Base-by-base conservation (phyloP, 1,140 invertebrate species). In the Luehdorfia chinensis region DNA sequence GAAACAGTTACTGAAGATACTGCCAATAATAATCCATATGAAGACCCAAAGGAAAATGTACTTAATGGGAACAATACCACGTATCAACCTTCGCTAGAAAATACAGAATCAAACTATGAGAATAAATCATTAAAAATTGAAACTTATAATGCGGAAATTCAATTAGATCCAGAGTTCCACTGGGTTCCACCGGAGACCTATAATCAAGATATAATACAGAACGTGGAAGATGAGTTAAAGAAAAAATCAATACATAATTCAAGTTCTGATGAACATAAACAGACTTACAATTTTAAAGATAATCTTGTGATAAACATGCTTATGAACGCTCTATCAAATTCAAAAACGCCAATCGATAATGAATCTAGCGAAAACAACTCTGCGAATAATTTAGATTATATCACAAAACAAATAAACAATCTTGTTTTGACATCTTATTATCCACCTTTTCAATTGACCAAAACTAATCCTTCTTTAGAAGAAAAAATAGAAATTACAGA, bases 131-230 rank as follows among this genome's bases (percentile, higher is more conserved):
- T 33, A 14, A 30, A 51, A 27, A 55, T 19, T 11, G 46, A 23
- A 15, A 49, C 52, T 12, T 14, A 55, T 8, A 32, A 63, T 27
- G n/a, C 30, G 7, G 49, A 32, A 31, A 47, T 51, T 31, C 50
- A 36, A 52, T 49, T 51, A 11, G 74, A 77, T 37, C 69, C 71
- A 30, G 66, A 77, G 36, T 69, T 39, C 23, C 43, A 52, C 32
- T 73, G 65, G 61, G 39, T 54, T 1, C 61, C 67, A 11, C 63
- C 72, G 4, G 57, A 49, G 32, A 74, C 73, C 36, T 69, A 78
- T 30, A 52, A 64, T 3, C 39, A 66, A 45, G 58, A 72, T 30
- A 68, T 72, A 28, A 36, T 59, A 12, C 33, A 70, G 16, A 57
- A 68, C 19, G 68, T 78, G 14, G 57, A 70, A 25, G 47, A 78